phyloP scores from a whole-genome alignment of 2,888 invertebrate species.

The Mamestra brassicae region DNA sequence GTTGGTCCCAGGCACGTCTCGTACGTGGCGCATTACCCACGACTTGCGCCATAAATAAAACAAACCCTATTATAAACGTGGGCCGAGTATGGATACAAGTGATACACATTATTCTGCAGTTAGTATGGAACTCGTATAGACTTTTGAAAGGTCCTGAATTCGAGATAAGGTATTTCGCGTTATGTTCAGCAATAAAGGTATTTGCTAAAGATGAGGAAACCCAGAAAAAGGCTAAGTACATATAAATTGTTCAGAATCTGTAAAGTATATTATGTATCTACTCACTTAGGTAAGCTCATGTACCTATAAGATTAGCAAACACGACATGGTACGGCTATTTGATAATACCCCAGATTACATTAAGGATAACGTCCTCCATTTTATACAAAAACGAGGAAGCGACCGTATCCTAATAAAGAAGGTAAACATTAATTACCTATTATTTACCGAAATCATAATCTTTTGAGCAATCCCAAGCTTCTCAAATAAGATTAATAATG shows the following conservation, averaged over 20 bases:
- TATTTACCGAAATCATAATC: conserved; percentile 58
- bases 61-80: conserved; percentile 61
- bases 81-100: conserved; percentile 47
- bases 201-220: background rate
- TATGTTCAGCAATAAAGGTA: background rate
- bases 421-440: conserved; percentile 61
- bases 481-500: conserved; percentile 58
- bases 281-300: conserved; percentile 1
- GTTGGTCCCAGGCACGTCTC: conserved; percentile 49
- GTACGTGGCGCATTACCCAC: conserved; percentile 50
- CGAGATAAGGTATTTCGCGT: conserved; percentile 14
- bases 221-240: background rate
- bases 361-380: conserved; percentile 25
- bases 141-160: conserved; percentile 24
- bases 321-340: conserved; percentile 30
- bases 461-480: conserved; percentile 50
- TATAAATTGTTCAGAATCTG: background rate
- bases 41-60: conserved; percentile 64
- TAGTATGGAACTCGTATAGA: conserved; percentile 14
- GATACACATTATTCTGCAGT: conserved; percentile 41
- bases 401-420: conserved; percentile 34
- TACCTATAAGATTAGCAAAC: conserved; percentile 23
- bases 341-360: conserved; percentile 40
- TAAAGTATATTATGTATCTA: background rate
- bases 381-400: conserved; percentile 40